Evolutionary conservation across 92 coral and sea anemone species (phyloP).

Genomic region (Palythoa heliodiscus): DNA sequence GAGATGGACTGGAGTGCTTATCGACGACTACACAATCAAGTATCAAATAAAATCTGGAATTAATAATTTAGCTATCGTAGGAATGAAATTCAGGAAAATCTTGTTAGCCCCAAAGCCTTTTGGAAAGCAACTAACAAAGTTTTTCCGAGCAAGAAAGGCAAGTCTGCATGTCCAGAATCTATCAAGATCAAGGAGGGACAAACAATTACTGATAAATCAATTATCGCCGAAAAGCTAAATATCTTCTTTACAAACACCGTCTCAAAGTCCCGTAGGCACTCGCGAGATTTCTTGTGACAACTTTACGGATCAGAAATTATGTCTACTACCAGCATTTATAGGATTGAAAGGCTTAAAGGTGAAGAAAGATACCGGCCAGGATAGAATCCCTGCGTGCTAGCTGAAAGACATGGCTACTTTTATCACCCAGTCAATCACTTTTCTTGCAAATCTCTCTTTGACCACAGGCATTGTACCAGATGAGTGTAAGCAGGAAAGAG

Average conservation of each 20-base stretch:
- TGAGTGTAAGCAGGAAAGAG: conserved; percentile 26
- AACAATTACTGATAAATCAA: conserved; percentile 8
- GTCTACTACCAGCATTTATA: conserved; percentile 26
- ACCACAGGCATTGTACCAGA: conserved; percentile 22
- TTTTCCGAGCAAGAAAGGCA: conserved; percentile 34
- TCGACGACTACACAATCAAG: conserved; percentile 58
- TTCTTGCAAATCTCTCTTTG: conserved; percentile 26
- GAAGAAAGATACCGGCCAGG: conserved; percentile 27
- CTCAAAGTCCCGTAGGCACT: conserved; percentile 15
- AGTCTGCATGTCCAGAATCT: conserved; percentile 28
- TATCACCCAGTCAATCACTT: conserved; percentile 6
- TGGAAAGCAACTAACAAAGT: conserved; percentile 33
- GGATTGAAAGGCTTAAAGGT: conserved; percentile 21
- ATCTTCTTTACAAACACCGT: conserved; percentile 24
- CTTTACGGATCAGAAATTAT: conserved; percentile 18
- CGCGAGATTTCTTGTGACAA: conserved; percentile 10
- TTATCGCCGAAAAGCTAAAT: conserved; percentile 25
- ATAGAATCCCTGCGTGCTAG: conserved; percentile 21
- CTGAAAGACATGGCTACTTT: conserved; percentile 5
- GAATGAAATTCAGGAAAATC: conserved; percentile 41
- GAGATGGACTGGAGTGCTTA: conserved; percentile 52
- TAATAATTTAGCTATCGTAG: conserved; percentile 18
- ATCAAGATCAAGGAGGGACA: conserved; percentile 20
- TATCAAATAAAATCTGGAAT: conserved; percentile 44
- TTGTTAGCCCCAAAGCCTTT: conserved; percentile 42